Evolutionary conservation across 2,797 vertebrate genomes (phyloP).

Genomic region (Astyanax mexicanus): DNA sequence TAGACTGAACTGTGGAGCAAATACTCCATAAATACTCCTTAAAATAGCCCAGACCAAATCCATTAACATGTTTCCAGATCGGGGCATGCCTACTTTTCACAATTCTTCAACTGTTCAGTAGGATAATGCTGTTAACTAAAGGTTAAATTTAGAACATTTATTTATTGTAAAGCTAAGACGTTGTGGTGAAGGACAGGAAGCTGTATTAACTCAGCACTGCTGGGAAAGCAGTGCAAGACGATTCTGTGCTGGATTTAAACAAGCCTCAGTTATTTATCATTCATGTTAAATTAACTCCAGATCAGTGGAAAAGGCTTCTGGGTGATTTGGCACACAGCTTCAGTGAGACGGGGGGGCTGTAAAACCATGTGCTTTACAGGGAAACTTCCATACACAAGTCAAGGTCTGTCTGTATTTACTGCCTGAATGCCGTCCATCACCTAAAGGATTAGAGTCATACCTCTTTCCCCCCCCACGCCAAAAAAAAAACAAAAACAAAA

Average conservation of each 20-base stretch:
- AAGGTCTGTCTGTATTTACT: slow-evolving; percentile 16
- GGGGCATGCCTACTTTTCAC: too few relatives aligned
- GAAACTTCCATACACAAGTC: slow-evolving; percentile 35
- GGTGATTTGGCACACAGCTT: neutral
- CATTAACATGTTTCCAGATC: too few relatives aligned
- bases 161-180: neutral
- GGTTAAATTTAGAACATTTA: too few relatives aligned
- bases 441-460: slow-evolving; percentile 28
- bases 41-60: too few relatives aligned
- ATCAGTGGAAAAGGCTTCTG: slow-evolving; percentile 33
- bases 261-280: slow-evolving; percentile 17
- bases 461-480: too few relatives aligned
- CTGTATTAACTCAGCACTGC: neutral
- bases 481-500: too few relatives aligned
- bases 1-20: too few relatives aligned
- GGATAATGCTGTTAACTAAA: too few relatives aligned
- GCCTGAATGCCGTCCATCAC: slow-evolving; percentile 32
- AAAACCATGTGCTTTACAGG: slow-evolving; percentile 43
- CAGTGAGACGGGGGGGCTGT: slow-evolving; percentile 11
- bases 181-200: too few relatives aligned
- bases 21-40: too few relatives aligned
- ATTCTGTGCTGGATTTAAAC: neutral
- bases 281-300: slow-evolving; percentile 23
- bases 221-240: neutral
- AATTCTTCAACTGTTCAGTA: too few relatives aligned